These are phyloP conservation scores for Ctena decussata DNA, from an alignment of 2,888 invertebrate genomes.

Conservation along the genomic window DNA sequence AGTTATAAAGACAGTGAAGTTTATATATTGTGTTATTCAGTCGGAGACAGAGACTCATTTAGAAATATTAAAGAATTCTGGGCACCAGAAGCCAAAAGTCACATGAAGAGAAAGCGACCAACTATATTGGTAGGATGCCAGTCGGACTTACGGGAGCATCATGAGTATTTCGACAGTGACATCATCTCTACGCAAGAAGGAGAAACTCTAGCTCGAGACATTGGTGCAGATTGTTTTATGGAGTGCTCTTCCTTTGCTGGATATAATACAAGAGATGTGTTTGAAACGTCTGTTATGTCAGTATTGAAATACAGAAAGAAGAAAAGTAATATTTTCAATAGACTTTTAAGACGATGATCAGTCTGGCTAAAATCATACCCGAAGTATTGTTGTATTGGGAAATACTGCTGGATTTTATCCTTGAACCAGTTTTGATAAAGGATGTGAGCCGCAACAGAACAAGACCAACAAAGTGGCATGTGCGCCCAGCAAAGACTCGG, in stretches of 20 bases:
- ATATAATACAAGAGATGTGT: conserved; percentile 71
- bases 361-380: too few relatives aligned
- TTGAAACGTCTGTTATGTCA: conserved; percentile 71
- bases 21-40: conserved; percentile 74
- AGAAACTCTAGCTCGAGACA: conserved; percentile 62
- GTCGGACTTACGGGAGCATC: conserved; percentile 64
- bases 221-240: conserved; percentile 73
- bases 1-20: conserved; percentile 78
- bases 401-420: too few relatives aligned
- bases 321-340: conserved; percentile 64
- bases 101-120: conserved; percentile 70
- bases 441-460: too few relatives aligned
- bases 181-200: conserved; percentile 68
- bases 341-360: conserved; percentile 61
- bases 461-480: too few relatives aligned
- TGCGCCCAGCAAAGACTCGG: too few relatives aligned
- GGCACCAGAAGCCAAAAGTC: conserved; percentile 73
- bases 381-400: too few relatives aligned
- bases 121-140: conserved; percentile 75
- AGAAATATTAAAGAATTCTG: conserved; percentile 71
- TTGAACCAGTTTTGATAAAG: too few relatives aligned
- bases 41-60: conserved; percentile 72
- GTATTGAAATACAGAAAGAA: conserved; percentile 69
- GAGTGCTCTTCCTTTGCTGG: conserved; percentile 72
- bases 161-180: background rate